These are phyloP conservation scores for Trichacis sp. DNA, from an alignment of 2,888 invertebrate species.

Conservation along the genomic window DNA sequence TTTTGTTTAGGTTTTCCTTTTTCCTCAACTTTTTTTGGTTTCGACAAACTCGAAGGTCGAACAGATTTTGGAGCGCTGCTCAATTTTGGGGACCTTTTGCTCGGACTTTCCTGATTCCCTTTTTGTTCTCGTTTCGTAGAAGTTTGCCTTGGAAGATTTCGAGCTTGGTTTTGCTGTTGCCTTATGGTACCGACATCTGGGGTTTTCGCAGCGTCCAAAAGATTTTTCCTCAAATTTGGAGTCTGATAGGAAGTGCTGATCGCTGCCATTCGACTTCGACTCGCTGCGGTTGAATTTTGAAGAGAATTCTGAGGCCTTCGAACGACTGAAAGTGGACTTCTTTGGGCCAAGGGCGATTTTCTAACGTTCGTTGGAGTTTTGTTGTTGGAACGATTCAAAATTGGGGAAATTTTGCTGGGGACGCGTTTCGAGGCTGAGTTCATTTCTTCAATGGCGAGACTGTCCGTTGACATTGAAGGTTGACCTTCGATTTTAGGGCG, in stretches of 20 bases:
- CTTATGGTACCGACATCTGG: constrained; percentile 67
- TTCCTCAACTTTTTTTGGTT: constrained; percentile 55
- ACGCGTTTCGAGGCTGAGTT: constrained; percentile 58
- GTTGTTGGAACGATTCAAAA: constrained; percentile 47
- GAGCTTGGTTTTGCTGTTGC: constrained; percentile 20
- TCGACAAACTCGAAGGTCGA: constrained; percentile 29
- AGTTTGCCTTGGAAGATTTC: constrained; percentile 45
- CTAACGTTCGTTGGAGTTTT: constrained; percentile 48
- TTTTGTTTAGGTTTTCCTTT: constrained; percentile 55
- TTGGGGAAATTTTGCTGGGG: constrained; percentile 63
- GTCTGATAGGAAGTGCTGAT: constrained; percentile 61
- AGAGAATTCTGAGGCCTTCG: constrained; percentile 59
- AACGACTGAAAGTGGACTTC: constrained; percentile 49
- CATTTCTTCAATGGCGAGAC: constrained; percentile 61
- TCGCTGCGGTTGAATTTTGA: constrained; percentile 64
- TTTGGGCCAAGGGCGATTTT: constrained; percentile 57
- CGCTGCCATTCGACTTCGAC: constrained; percentile 61
- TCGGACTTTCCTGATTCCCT: constrained; percentile 58
- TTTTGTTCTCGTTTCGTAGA: constrained; percentile 52
- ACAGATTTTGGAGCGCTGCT: constrained; percentile 47
- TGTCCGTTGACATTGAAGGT: constrained; percentile 67
- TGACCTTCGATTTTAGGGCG: constrained; percentile 56
- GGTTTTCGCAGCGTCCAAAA: constrained; percentile 71
- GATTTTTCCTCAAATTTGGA: constrained; percentile 70
- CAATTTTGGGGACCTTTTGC: constrained; percentile 61